These are phyloP conservation scores for Mormyrus hasselquistii DNA, from an alignment of 2,797 vertebrate species.

Conservation along the genomic window DNA sequence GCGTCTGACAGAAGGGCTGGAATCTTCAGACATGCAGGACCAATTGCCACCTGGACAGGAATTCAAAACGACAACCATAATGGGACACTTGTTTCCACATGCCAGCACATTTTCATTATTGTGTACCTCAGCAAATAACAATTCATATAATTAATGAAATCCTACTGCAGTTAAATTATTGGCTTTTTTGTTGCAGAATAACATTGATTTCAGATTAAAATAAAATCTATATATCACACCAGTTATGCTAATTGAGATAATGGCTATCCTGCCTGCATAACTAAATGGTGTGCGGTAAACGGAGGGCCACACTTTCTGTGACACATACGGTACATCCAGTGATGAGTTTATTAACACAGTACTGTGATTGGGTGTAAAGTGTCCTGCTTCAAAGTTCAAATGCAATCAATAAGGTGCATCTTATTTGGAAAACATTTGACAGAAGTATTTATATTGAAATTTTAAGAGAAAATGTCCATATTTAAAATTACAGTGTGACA, in stretches of 20 bases:
- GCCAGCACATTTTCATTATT: not conserved
- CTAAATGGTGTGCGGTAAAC: not conserved
- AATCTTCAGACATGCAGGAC: not conserved
- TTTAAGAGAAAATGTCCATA: not conserved
- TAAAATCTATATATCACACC: not conserved
- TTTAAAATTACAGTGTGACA: not conserved
- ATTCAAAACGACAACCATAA: not conserved
- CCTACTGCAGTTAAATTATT: not conserved
- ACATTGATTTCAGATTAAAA: not conserved
- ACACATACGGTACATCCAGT: not conserved
- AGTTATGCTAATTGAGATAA: not conserved
- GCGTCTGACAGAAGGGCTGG: not conserved
- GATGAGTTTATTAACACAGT: not conserved
- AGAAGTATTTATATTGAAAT: not conserved
- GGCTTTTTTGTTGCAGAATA: not conserved
- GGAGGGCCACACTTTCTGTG: not conserved
- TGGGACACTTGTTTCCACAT: not conserved
- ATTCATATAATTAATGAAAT: not conserved
- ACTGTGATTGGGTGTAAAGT: not conserved
- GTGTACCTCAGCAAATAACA: not conserved
- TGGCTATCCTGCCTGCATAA: not conserved
- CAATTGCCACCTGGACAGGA: not conserved
- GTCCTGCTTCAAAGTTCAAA: not conserved
- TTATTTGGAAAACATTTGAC: not conserved
- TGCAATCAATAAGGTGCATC: not conserved